These are phyloP conservation scores for Pelusios castaneus DNA, from an alignment of 2,113 vertebrate genomes.

Conservation along the genomic window DNA sequence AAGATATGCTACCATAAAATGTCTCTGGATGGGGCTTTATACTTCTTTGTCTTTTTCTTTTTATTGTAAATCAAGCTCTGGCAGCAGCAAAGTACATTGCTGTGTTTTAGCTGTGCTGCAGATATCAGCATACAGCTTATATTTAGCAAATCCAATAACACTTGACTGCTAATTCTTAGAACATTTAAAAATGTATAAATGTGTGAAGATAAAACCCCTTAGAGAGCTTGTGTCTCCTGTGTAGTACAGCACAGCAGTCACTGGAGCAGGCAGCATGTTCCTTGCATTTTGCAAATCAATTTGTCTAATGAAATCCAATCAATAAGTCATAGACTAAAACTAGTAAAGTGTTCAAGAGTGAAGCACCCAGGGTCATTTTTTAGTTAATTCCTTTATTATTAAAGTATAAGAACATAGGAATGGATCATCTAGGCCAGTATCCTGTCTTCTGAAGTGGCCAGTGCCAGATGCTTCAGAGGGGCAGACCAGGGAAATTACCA, in stretches of 20 bases:
- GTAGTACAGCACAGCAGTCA: background rate
- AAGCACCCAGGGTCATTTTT: background rate
- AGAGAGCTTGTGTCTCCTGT: background rate
- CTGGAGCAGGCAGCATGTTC: background rate
- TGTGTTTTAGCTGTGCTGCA: background rate
- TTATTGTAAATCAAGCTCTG: slow-evolving; percentile 27
- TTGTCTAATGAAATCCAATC: slow-evolving; percentile 36
- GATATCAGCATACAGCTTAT: slow-evolving; percentile 8
- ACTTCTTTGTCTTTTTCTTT: background rate
- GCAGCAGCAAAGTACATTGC: background rate
- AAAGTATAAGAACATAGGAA: background rate
- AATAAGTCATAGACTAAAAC: slow-evolving; percentile 11
- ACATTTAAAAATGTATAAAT: slow-evolving; percentile 46
- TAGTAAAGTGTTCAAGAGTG: background rate
- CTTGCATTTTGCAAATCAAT: slow-evolving; percentile 1
- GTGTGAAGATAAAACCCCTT: slow-evolving; percentile 17
- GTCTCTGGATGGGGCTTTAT: background rate
- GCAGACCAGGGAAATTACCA: background rate
- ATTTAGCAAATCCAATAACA: slow-evolving; percentile 49
- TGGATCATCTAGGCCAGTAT: background rate
- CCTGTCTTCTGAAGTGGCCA: background rate
- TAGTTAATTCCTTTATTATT: background rate
- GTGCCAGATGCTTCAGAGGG: background rate
- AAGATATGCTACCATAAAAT: background rate
- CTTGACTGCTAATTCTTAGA: slow-evolving; percentile 34